phyloP scores from a whole-genome alignment of 2,888 invertebrate species.

The Hydroisotoma schaefferi region DNA sequence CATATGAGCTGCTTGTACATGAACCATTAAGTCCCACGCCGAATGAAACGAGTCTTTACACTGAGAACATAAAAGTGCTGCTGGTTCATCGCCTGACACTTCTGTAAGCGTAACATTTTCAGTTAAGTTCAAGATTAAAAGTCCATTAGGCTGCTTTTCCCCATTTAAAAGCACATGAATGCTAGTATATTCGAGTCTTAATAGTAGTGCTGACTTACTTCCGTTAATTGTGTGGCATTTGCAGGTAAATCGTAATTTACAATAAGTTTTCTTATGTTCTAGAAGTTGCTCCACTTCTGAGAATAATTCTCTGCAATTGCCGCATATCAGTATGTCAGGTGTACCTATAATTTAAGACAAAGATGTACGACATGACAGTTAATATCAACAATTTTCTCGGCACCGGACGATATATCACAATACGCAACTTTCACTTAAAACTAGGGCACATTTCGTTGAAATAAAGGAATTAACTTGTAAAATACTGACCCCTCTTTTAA shows the following conservation, averaged over 20 bases:
- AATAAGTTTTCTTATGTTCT: conserved; percentile 69
- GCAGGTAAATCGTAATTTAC: conserved; percentile 67
- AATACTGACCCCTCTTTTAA: too few relatives aligned
- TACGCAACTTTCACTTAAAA: too few relatives aligned
- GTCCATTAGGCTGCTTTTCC: too few relatives aligned
- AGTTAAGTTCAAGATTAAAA: background rate
- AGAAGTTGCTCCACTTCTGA: conserved; percentile 66
- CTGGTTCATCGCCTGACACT: conserved; percentile 50
- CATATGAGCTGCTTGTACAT: conserved; percentile 66
- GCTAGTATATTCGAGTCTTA: background rate
- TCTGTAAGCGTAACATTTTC: conserved; percentile 16
- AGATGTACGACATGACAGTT: too few relatives aligned
- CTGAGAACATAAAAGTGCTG: conserved; percentile 62
- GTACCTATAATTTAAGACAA: too few relatives aligned
- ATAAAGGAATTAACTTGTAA: too few relatives aligned
- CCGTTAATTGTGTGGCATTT: conserved; percentile 13
- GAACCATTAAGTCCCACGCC: conserved; percentile 68
- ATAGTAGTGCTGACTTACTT: conserved; percentile 5
- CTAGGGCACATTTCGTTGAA: too few relatives aligned
- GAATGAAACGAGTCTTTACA: conserved; percentile 65
- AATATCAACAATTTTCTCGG: too few relatives aligned
- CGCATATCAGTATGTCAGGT: conserved; percentile 72
- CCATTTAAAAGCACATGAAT: too few relatives aligned
- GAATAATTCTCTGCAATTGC: conserved; percentile 70
- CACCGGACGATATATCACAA: too few relatives aligned